Evolutionary conservation across 2,888 invertebrate species (phyloP), one percentile per base, ranked within the genome.

Genomic region (Drosophila lacicola): DNA sequence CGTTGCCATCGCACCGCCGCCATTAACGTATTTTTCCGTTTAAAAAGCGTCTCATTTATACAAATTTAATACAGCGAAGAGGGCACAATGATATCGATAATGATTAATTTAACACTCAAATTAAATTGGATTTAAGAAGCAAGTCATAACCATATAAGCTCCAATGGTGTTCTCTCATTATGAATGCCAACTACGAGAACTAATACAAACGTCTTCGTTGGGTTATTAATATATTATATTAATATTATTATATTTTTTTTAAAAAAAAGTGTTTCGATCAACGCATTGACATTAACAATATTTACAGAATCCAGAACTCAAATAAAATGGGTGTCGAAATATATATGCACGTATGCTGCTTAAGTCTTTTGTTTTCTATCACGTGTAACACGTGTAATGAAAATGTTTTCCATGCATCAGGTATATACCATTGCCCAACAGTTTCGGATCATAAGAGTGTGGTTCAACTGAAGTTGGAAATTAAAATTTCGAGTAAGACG

Each of bases 381-480:
- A n/a, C 29, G 29, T 8, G 29, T 29, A 41, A 44, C 63, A 33
- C 44, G 63, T 44, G 62, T 47, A 66, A 60, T 68, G 54, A 46
- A 64, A 84, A 67, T 66, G 70, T 50, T 64, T 80, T 70, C 57
- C 47, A 41, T 14, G 33, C 33, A 33, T 25, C 47, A 37, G 41
- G 25, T 17, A 34, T 34, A 21, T 10, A 36, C 33, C 61, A 45
- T 70, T 76, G 64, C 54, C 42, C 65, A 75, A 80, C 63, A 54
- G 47, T 66, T 70, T 54, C 49, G 36, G 63, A 37, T 70, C 74
- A 70, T 79, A 62, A 60, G 71, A 71, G 70, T 76, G 74, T 85
- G 70, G 69, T 67, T 88, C 70, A 79, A 86, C 86, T 77, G 64
- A 62, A 66, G 70, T 69, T 73, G 62, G 56, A 71, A 84, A 82